Conservation (phyloP, 1,140 invertebrate species). For the Zaprionus africanus region DNA sequence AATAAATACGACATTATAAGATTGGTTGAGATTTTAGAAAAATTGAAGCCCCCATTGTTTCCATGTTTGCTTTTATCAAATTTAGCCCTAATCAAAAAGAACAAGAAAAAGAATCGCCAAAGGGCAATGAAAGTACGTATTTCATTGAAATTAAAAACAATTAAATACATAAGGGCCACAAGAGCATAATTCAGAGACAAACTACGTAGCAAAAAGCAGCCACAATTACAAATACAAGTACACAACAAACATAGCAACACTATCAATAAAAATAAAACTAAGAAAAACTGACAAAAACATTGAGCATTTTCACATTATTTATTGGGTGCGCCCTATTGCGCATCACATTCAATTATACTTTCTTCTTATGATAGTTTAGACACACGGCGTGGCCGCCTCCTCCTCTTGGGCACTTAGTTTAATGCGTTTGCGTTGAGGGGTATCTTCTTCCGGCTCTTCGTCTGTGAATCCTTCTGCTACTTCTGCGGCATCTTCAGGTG, state of each 20-base stretch:
- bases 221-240: slow-evolving; percentile 57
- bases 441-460: slow-evolving; percentile 55
- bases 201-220: slow-evolving; percentile 52
- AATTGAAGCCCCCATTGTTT: not conserved
- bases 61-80: slow-evolving; percentile 25
- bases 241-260: slow-evolving; percentile 77
- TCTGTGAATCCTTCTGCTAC: slow-evolving; percentile 38
- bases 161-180: slow-evolving; percentile 33
- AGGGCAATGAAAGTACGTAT: slow-evolving; percentile 53
- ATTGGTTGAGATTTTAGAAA: slow-evolving; percentile 7
- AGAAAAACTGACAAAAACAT: slow-evolving; percentile 51
- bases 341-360: slow-evolving; percentile 19
- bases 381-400: slow-evolving; percentile 45
- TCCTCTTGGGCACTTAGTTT: slow-evolving; percentile 43
- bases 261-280: slow-evolving; percentile 77
- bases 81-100: slow-evolving; percentile 33
- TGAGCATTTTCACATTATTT: slow-evolving; percentile 12
- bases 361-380: slow-evolving; percentile 29
- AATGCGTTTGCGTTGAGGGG: slow-evolving; percentile 51
- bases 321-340: not conserved
- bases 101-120: slow-evolving; percentile 43
- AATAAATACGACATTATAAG: slow-evolving; percentile 7
- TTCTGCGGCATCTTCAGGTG: not conserved
- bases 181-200: slow-evolving; percentile 28
- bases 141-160: slow-evolving; percentile 45